A percentile compares a stretch with the other conserved stretches of the same genome.
These are phyloP conservation scores for Halcyon chelicuti DNA, from an alignment of 2,797 vertebrate species.

Conservation along the genomic window DNA sequence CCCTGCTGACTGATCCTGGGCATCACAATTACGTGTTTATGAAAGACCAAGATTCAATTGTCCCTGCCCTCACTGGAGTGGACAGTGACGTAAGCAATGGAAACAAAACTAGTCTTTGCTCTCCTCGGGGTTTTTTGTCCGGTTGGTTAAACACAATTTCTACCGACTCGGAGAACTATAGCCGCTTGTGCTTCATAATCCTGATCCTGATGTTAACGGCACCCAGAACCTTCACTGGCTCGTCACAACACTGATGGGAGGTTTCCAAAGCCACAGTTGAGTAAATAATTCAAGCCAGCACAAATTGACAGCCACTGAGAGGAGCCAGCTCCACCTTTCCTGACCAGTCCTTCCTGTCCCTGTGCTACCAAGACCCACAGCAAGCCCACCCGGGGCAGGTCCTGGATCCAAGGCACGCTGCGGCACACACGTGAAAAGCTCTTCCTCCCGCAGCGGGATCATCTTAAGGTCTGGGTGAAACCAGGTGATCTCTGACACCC, in stretches of 20 bases:
- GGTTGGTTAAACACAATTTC: not conserved
- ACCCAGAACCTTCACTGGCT: not conserved
- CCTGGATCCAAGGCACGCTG: not conserved
- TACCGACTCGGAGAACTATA: not conserved
- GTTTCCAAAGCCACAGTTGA: not conserved
- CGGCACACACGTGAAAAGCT: not conserved
- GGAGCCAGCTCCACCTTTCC: not conserved
- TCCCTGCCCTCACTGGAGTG: not conserved
- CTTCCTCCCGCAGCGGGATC: accelerated
- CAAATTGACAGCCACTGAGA: not conserved
- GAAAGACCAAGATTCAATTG: not conserved
- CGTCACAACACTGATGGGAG: not conserved
- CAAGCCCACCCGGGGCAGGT: not conserved
- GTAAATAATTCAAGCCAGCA: not conserved
- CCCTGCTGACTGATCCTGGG: not conserved
- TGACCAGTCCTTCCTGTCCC: not conserved
- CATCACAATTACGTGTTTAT: not conserved
- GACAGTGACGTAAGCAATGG: not conserved
- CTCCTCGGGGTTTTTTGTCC: not conserved
- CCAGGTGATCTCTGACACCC: accelerated
- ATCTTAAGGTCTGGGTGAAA: not conserved
- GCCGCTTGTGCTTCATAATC: not conserved
- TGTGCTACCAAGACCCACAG: accelerated
- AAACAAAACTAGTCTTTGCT: not conserved
- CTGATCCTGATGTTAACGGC: not conserved